Percentiles rank a stretch among this genome's conserved stretches.
Evolutionary conservation across 2,888 invertebrate species (phyloP).

Genomic region (Sussaba pulchella): DNA sequence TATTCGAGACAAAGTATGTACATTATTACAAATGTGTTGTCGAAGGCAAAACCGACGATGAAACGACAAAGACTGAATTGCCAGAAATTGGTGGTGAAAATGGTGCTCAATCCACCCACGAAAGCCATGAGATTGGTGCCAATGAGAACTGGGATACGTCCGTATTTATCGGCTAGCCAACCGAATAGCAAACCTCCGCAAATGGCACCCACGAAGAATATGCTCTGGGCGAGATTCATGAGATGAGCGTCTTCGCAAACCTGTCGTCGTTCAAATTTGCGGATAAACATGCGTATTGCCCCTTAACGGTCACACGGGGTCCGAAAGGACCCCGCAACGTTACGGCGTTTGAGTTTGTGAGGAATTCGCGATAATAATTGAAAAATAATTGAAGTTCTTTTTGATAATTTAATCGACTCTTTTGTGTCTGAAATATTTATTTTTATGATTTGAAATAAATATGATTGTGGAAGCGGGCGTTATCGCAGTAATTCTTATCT

Average conservation of each 20-base stretch:
- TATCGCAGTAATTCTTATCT: too few species aligned
- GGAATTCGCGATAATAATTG: too few species aligned
- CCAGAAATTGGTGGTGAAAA: conserved; percentile 68
- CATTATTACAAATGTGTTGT: conserved; percentile 71
- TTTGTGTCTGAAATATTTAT: too few species aligned
- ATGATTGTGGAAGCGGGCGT: too few species aligned
- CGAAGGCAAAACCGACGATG: conserved; percentile 72
- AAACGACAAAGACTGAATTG: conserved; percentile 72
- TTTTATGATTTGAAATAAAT: too few species aligned
- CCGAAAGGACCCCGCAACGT: too few species aligned
- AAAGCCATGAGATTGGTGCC: conserved; percentile 70
- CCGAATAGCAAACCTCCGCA: conserved; percentile 74
- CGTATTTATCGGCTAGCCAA: conserved; percentile 72
- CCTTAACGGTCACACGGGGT: too few species aligned
- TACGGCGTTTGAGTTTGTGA: too few species aligned
- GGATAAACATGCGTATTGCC: neutral
- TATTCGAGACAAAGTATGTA: conserved; percentile 84
- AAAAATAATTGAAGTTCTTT: too few species aligned
- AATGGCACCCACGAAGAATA: conserved; percentile 75
- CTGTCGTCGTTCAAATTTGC: conserved; percentile 45
- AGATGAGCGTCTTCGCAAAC: conserved; percentile 74
- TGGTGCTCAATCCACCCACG: conserved; percentile 70
- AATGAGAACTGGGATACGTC: conserved; percentile 75
- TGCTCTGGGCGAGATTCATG: conserved; percentile 72
- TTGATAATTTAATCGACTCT: too few species aligned